Evolutionary conservation across 2,113 vertebrate genomes (phyloP).

Genomic region (Todiramphus saurophagus): DNA sequence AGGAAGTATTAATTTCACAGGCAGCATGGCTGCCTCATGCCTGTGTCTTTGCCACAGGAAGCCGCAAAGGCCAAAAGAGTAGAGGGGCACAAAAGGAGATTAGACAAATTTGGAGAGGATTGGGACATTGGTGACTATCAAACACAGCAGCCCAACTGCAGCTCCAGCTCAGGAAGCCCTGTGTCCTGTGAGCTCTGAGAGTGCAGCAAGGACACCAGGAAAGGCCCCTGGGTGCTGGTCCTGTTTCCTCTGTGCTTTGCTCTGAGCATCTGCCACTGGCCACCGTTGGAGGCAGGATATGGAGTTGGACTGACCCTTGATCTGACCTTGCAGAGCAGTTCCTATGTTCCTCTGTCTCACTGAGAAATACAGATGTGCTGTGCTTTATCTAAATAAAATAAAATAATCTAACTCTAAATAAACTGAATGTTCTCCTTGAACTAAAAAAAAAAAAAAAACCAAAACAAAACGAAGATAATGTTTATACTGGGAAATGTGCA

Average conservation of each 20-base stretch:
- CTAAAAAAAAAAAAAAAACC: neutral
- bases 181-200: neutral
- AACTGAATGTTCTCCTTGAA: constrained; percentile 54
- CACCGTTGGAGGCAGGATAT: neutral
- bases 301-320: neutral
- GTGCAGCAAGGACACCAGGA: neutral
- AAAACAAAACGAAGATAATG: constrained; percentile 43
- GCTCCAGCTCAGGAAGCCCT: neutral
- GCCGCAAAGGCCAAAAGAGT: neutral
- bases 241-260: neutral
- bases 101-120: neutral
- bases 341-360: neutral
- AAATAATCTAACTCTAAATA: constrained; percentile 48
- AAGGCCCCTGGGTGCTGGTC: neutral
- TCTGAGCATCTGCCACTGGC: constrained; percentile 9
- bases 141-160: neutral
- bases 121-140: neutral
- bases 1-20: neutral
- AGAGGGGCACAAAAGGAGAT: neutral
- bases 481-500: constrained; percentile 57
- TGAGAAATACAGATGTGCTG: constrained; percentile 33
- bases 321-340: neutral
- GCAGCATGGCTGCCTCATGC: accelerated
- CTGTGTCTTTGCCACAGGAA: neutral
- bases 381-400: constrained; percentile 47